phyloP scores from a whole-genome alignment of 2,888 invertebrate genomes.

The Orthonychiurus folsomi region DNA sequence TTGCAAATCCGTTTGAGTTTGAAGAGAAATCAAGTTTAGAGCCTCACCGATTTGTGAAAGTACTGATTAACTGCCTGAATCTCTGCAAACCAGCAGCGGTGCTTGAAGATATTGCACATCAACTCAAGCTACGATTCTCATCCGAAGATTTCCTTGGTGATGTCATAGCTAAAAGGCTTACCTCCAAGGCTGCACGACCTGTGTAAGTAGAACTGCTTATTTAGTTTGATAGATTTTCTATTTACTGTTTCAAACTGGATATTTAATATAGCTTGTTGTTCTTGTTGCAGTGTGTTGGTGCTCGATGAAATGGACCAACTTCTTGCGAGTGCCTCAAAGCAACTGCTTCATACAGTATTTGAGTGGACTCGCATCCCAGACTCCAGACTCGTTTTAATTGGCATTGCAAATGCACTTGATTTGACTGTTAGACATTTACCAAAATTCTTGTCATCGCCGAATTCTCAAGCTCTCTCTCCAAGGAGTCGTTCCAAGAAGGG shows the following conservation, averaged over 20 bases:
- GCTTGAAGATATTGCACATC: constrained; percentile 65
- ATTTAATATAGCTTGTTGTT: constrained; percentile 25
- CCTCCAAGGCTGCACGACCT: constrained; percentile 56
- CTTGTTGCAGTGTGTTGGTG: constrained; percentile 65
- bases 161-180: constrained; percentile 58
- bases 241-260: neutral
- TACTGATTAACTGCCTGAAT: constrained; percentile 80
- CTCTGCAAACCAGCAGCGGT: constrained; percentile 74
- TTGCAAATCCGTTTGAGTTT: constrained; percentile 39
- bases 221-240: constrained; percentile 1
- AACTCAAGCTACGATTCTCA: constrained; percentile 53
- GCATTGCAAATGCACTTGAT: constrained; percentile 92
- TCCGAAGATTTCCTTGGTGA: constrained; percentile 58
- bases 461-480: constrained; percentile 10
- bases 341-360: constrained; percentile 85
- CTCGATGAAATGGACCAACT: constrained; percentile 94
- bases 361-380: constrained; percentile 72
- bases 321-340: constrained; percentile 58
- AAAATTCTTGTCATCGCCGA: constrained; percentile 49
- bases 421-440: constrained; percentile 83
- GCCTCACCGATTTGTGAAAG: constrained; percentile 48
- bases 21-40: too few relatives aligned
- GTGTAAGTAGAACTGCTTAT: constrained; percentile 51
- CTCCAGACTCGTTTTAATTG: constrained; percentile 69
- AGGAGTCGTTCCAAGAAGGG: constrained; percentile 6